Conservation (phyloP, 2,113 vertebrate genomes). For the Paratilapia polleni region DNA sequence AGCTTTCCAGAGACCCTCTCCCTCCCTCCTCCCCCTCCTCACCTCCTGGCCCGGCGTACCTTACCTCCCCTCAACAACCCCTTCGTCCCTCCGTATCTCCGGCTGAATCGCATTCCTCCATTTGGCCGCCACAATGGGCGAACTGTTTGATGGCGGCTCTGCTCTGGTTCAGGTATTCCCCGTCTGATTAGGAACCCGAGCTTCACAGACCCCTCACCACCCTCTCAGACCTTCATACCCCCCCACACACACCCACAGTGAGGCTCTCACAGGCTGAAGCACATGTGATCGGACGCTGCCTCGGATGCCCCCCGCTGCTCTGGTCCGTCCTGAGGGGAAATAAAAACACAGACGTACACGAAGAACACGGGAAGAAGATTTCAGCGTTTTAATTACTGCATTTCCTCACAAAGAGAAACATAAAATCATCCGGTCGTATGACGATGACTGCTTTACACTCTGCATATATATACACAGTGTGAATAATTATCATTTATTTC, state of each 20-base stretch:
- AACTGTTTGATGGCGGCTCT: slow-evolving; percentile 77
- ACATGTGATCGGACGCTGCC: neutral
- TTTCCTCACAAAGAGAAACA: neutral
- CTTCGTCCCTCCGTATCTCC: slow-evolving; percentile 62
- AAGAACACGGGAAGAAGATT: neutral
- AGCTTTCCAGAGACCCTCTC: neutral
- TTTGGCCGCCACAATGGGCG: slow-evolving; percentile 72
- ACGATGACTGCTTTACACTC: too few relatives aligned
- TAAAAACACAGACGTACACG: neutral
- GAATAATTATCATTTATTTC: neutral
- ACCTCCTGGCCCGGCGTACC: slow-evolving; percentile 30
- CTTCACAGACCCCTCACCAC: slow-evolving; percentile 39
- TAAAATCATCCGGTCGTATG: neutral
- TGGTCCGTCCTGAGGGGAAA: neutral
- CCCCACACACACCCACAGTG: neutral
- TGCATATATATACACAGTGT: neutral
- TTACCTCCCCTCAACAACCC: neutral
- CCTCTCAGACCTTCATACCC: neutral
- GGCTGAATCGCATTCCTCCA: slow-evolving; percentile 78
- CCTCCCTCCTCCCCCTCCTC: neutral
- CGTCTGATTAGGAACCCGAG: slow-evolving; percentile 74
- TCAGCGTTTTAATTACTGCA: neutral
- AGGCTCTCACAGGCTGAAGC: slow-evolving; percentile 3
- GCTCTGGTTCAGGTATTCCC: slow-evolving; percentile 78
- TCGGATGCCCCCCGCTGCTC: neutral